Percentiles rank a stretch among this genome's conserved stretches.
Evolutionary conservation across 2,888 invertebrate species (phyloP).

Genomic region (Tetragnatha montana): DNA sequence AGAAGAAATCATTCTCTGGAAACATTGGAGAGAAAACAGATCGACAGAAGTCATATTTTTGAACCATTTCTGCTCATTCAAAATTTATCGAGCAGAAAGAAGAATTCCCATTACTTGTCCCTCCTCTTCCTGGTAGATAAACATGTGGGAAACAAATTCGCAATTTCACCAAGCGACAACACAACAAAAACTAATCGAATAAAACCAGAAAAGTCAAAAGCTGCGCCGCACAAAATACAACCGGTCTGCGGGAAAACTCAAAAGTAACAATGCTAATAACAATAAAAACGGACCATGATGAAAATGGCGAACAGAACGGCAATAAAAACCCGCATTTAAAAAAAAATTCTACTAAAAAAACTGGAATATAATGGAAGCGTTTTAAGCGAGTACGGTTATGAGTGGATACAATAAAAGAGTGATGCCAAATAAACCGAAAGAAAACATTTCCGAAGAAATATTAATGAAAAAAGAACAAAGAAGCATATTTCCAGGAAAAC

Average conservation of each 20-base stretch:
- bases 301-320: slow-evolving; percentile 12
- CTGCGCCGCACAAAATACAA: not conserved
- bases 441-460: slow-evolving; percentile 13
- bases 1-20: not conserved
- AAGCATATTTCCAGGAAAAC: not conserved
- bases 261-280: slow-evolving; percentile 8
- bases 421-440: slow-evolving; percentile 31
- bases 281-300: not conserved
- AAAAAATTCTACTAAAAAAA: not conserved
- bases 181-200: not conserved
- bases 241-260: slow-evolving; percentile 2
- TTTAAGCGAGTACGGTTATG: slow-evolving; percentile 23
- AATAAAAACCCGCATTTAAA: slow-evolving; percentile 31
- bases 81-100: slow-evolving; percentile 33
- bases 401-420: slow-evolving; percentile 10
- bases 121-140: slow-evolving; percentile 8
- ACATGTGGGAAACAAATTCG: slow-evolving; percentile 22
- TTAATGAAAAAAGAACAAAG: not conserved
- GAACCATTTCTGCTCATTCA: slow-evolving; percentile 22
- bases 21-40: not conserved
- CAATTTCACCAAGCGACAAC: slow-evolving; percentile 29
- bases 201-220: slow-evolving; percentile 2
- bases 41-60: slow-evolving; percentile 10
- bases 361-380: not conserved
- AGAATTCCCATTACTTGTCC: slow-evolving; percentile 2